These are phyloP conservation scores for Zygogramma bicolorata DNA, from an alignment of 2,888 invertebrate genomes.

Conservation along the genomic window DNA sequence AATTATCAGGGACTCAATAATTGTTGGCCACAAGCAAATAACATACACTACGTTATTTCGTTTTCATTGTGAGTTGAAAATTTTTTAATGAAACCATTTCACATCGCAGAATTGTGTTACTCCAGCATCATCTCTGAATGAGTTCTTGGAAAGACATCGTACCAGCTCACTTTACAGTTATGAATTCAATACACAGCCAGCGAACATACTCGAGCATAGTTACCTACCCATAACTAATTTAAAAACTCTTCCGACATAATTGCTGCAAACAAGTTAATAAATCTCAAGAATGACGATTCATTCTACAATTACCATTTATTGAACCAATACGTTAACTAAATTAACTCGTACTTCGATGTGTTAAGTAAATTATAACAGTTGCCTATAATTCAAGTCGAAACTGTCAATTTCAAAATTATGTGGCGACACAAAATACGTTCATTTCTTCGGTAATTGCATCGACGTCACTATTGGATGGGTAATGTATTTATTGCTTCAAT, in stretches of 20 bases:
- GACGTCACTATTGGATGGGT: background rate
- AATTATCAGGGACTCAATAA: background rate
- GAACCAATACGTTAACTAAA: conserved; percentile 45
- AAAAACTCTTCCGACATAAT: conserved; percentile 37
- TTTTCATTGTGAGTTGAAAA: background rate
- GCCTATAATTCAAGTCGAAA: conserved; percentile 37
- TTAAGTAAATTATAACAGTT: conserved; percentile 46
- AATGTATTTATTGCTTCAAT: background rate
- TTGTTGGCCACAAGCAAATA: background rate
- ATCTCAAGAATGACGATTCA: conserved; percentile 44
- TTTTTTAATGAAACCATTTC: background rate
- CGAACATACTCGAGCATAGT: background rate
- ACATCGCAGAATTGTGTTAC: background rate
- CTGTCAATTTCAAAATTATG: conserved; percentile 46
- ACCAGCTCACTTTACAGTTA: conserved; percentile 8
- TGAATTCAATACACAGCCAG: background rate
- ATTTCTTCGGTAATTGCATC: conserved; percentile 34
- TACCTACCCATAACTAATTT: conserved; percentile 32
- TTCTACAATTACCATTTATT: conserved; percentile 45
- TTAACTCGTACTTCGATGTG: conserved; percentile 44
- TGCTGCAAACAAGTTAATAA: conserved; percentile 40
- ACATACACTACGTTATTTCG: background rate
- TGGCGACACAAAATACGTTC: conserved; percentile 35
- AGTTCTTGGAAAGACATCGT: background rate
- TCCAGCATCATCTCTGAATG: background rate